A percentile compares a stretch with the other conserved stretches of the same genome.
Evolutionary conservation across 2,797 vertebrate species (phyloP).

Genomic region (Zalophus californianus): DNA sequence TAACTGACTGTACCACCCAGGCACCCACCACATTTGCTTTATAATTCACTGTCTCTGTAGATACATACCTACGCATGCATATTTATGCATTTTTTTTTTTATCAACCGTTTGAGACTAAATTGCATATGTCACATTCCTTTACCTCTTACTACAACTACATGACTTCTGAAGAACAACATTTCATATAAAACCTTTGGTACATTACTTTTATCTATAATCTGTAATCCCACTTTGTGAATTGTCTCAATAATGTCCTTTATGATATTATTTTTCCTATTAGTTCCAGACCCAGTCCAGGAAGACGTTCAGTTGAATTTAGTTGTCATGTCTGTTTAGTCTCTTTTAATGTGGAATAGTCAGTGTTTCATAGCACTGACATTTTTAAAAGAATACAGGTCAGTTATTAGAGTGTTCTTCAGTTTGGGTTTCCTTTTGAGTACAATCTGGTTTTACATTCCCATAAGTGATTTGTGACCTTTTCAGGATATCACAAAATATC

Average conservation of each 20-base stretch:
- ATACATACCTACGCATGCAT: background rate
- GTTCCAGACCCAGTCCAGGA: background rate
- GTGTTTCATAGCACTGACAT: background rate
- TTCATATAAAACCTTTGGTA: background rate
- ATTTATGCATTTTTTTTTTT: constrained; percentile 14
- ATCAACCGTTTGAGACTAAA: background rate
- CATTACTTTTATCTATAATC: background rate
- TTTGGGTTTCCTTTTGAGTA: background rate
- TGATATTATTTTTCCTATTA: background rate
- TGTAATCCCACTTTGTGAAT: background rate
- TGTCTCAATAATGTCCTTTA: background rate
- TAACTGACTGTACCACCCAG: background rate
- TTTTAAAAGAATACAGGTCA: background rate
- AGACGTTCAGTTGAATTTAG: background rate
- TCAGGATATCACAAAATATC: background rate
- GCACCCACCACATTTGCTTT: background rate
- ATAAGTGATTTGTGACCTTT: background rate
- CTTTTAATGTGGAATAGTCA: background rate
- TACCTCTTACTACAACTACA: background rate
- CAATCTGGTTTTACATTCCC: background rate
- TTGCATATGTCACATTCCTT: background rate
- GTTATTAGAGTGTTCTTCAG: background rate
- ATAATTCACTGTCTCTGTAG: background rate
- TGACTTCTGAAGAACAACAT: background rate
- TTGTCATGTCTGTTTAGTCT: background rate